Evolutionary conservation across 2,113 vertebrate species (phyloP).

Genomic region (Machaerirhynchus nigripectus): DNA sequence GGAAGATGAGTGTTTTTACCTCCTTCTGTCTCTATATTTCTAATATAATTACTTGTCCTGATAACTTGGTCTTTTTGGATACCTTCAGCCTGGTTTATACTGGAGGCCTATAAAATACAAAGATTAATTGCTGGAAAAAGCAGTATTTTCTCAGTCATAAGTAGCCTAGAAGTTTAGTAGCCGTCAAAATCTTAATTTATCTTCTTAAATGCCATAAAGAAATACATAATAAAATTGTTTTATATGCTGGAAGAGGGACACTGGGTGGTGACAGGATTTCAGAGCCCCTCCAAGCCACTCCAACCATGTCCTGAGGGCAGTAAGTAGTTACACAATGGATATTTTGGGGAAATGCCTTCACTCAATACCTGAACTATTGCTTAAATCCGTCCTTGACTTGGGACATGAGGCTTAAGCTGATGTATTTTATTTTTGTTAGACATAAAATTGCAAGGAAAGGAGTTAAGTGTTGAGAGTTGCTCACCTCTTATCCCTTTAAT

Average conservation of each 20-base stretch:
- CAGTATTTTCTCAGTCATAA: neutral
- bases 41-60: neutral
- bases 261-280: neutral
- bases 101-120: neutral
- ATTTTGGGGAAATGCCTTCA: neutral
- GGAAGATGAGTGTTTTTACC: neutral
- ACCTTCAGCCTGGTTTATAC: neutral
- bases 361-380: neutral
- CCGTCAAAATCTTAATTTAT: neutral
- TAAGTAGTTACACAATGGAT: neutral
- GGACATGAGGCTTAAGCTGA: neutral
- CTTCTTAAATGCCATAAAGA: neutral
- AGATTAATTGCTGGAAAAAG: neutral
- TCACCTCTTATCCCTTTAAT: neutral
- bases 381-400: neutral
- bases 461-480: accelerated
- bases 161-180: neutral
- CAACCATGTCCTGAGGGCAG: neutral
- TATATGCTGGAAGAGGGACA: neutral
- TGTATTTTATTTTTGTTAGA: neutral
- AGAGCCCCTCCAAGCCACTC: neutral
- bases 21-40: neutral
- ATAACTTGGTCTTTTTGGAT: neutral
- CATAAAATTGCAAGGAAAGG: neutral
- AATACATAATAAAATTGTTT: neutral